Base-by-base conservation (phyloP, 2,888 invertebrate species). In the Calliphora vomitoria region DNA sequence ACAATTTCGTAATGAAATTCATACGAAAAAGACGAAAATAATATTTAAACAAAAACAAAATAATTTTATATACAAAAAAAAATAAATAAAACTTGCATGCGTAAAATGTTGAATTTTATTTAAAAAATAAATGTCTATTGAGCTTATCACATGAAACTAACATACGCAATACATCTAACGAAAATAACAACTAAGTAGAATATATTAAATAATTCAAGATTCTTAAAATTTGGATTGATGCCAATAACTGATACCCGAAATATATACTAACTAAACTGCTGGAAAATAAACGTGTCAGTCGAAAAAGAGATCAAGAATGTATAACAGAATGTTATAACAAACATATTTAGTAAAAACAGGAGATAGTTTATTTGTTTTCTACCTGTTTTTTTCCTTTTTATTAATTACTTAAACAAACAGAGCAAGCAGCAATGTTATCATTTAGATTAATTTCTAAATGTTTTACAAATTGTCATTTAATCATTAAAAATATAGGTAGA, bases 401-500 rank as follows among this genome's bases (percentile, higher is more conserved):
- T 31, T 10, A 62, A 75, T 35, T 50, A 62, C 47, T 64, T 8
- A 25, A 25, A 25, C 25, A 25, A 25, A 25, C 25, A 1, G 25
- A 25, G 25, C 25, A 2, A 25, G 25, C 25, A 25, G n/a, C 13
- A 38, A 1, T 66, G 15, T 64, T 72, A 81, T 81, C 25, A 71
- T 44, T 64, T 72, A 25, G 4, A 69, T 68, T 35, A 1, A 76
- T 50, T 76, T 76, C 18, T 62, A 62, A 53, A 47, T 68, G 20
- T 71, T 71, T 72, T 60, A 58, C 13, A 60, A 79, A 60, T 76
- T 75, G 53, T 50, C 72, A 64, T 83, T 31, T 62, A 62, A 53
- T 66, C 10, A 58, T 50, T 20, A 66, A 64, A 53, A 53, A 25
- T 25, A 25, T 25, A 25, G 25, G 41, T 47, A 58, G 4, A 75